phyloP scores from a whole-genome alignment of 2,888 invertebrate genomes.

The Orthosia gracilis region DNA sequence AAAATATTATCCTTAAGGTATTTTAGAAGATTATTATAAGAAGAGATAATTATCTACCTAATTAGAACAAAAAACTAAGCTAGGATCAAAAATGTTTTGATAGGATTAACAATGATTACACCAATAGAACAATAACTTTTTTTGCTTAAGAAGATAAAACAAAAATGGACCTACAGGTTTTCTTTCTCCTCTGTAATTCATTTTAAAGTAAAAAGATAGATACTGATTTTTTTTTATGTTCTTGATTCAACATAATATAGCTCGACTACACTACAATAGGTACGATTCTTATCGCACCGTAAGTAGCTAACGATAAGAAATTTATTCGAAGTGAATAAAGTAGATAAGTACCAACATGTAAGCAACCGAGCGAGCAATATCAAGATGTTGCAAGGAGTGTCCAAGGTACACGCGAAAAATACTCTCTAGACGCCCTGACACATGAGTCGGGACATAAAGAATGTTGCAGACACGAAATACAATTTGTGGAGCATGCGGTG shows the following conservation, averaged over 20 bases:
- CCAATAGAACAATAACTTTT: background rate
- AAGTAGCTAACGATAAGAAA: constrained; percentile 52
- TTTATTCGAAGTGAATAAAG: constrained; percentile 51
- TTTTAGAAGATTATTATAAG: background rate
- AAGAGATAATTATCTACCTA: background rate
- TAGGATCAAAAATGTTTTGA: constrained; percentile 10
- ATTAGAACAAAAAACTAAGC: background rate
- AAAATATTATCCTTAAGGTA: background rate
- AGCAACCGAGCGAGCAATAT: constrained; percentile 42
- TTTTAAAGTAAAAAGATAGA: background rate
- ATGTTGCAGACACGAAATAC: constrained; percentile 53
- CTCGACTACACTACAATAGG: constrained; percentile 7
- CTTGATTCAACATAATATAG: background rate
- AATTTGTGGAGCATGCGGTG: constrained; percentile 55
- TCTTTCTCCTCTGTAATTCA: background rate
- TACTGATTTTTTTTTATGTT: background rate
- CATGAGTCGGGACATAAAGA: constrained; percentile 51
- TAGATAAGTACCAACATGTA: constrained; percentile 51
- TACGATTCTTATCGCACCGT: constrained; percentile 33
- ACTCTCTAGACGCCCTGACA: constrained; percentile 35
- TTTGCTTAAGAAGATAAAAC: background rate
- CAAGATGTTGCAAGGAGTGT: constrained; percentile 42
- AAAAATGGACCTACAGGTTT: background rate
- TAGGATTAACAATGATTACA: constrained; percentile 4
- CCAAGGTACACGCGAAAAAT: constrained; percentile 54